Percentiles rank a stretch among this genome's conserved stretches.
Evolutionary conservation across 2,113 vertebrate genomes (phyloP).

Genomic region (Bathybates hornii): DNA sequence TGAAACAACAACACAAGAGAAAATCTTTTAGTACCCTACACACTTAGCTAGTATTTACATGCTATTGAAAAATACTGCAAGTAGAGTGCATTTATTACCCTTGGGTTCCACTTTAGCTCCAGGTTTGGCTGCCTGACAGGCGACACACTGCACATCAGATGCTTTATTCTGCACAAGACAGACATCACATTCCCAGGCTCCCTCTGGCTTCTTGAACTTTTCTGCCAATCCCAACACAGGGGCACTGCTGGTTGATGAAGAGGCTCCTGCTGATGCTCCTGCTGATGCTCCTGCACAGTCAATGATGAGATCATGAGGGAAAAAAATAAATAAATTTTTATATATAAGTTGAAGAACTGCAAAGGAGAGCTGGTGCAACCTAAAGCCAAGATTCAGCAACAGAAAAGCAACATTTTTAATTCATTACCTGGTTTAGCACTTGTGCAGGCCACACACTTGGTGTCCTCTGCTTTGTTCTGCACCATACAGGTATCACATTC

Average conservation of each 20-base stretch:
- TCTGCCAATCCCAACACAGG: slow-evolving; percentile 80
- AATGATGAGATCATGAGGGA: background rate
- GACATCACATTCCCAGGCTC: slow-evolving; percentile 85
- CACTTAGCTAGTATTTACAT: background rate
- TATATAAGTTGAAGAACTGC: background rate
- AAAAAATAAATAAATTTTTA: fast-evolving
- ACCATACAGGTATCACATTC: slow-evolving; percentile 85
- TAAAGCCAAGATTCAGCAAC: background rate
- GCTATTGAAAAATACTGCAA: background rate
- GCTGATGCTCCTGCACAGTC: slow-evolving; percentile 9
- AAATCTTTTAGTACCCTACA: background rate
- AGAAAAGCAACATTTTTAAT: background rate
- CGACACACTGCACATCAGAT: slow-evolving; percentile 81
- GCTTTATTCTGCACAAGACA: slow-evolving; percentile 86
- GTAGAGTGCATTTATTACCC: slow-evolving; percentile 69
- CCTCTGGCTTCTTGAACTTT: slow-evolving; percentile 86
- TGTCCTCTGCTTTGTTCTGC: slow-evolving; percentile 84
- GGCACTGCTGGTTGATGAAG: slow-evolving; percentile 58
- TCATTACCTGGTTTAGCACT: slow-evolving; percentile 80
- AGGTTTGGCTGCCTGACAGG: slow-evolving; percentile 83
- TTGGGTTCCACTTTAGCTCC: slow-evolving; percentile 79
- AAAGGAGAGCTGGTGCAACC: background rate
- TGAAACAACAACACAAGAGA: background rate
- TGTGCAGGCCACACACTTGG: slow-evolving; percentile 84
- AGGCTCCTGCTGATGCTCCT: background rate